Evolutionary conservation across 2,113 vertebrate species (phyloP).

Genomic region (Phalacrocorax pelagicus): DNA sequence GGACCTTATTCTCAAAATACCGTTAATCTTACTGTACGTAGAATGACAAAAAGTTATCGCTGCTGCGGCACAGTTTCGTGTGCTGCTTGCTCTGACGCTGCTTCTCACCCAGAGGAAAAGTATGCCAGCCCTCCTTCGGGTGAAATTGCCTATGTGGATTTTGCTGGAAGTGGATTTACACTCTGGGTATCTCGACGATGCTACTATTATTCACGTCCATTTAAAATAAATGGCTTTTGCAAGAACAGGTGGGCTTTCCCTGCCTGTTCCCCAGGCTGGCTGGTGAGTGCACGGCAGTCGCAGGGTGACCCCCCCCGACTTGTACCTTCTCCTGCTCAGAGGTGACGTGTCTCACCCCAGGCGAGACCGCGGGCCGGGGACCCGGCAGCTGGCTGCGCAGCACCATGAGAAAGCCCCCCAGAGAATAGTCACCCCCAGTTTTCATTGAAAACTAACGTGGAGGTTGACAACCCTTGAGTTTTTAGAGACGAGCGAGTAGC

Average conservation of each 20-base stretch:
- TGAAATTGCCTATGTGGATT: rapidly evolving
- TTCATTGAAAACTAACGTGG: rapidly evolving
- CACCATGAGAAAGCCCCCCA: rapidly evolving
- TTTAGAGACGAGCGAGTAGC: not conserved
- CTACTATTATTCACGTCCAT: not conserved
- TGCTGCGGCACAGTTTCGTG: not conserved
- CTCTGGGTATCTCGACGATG: rapidly evolving
- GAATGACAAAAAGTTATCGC: not conserved
- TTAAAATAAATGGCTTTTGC: not conserved
- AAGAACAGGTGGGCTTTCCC: no score
- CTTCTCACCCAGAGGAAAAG: not conserved
- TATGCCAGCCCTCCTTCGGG: rapidly evolving
- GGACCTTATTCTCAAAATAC: not conserved
- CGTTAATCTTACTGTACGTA: not conserved
- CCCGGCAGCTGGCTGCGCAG: rapidly evolving
- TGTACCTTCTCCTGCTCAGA: not conserved
- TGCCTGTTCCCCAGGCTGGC: not conserved
- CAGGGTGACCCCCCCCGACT: not conserved
- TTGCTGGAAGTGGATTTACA: no score
- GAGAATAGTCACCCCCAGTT: not conserved
- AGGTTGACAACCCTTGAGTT: not conserved
- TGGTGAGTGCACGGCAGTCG: no score
- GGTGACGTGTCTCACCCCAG: not conserved
- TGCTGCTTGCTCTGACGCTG: not conserved
- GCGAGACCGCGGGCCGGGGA: rapidly evolving